phyloP scores from a whole-genome alignment of 2,888 invertebrate genomes.

The Punctoribates punctum region DNA sequence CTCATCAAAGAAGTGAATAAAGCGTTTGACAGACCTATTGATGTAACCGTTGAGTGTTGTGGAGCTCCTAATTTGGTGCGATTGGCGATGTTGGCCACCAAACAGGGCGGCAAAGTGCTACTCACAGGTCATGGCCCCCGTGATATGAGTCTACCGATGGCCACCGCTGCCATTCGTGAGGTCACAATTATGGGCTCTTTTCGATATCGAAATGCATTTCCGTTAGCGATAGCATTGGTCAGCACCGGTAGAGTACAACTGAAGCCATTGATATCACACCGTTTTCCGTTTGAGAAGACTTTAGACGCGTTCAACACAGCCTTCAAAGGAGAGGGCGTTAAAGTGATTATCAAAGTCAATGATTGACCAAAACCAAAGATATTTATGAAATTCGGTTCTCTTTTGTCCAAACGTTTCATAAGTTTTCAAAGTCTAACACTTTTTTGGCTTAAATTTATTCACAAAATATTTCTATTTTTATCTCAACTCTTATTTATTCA shows the following conservation, averaged over 20 bases:
- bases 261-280: slow-evolving; percentile 47
- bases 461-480: too few relatives aligned
- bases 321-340: slow-evolving; percentile 34
- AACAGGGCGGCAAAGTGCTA: slow-evolving; percentile 15
- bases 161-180: slow-evolving; percentile 36
- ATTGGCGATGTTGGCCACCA: slow-evolving; percentile 51
- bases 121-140: slow-evolving; percentile 9
- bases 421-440: too few relatives aligned
- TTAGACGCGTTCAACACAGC: slow-evolving; percentile 52
- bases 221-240: slow-evolving; percentile 42
- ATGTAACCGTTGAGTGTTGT: slow-evolving; percentile 54
- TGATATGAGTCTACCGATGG: slow-evolving; percentile 16
- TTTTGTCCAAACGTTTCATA: too few relatives aligned
- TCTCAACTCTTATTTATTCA: too few relatives aligned
- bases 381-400: too few relatives aligned
- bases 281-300: slow-evolving; percentile 47
- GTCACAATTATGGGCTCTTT: slow-evolving; percentile 28
- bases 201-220: slow-evolving; percentile 45
- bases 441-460: too few relatives aligned
- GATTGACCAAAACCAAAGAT: background rate
- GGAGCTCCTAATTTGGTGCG: slow-evolving; percentile 53
- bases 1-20: slow-evolving; percentile 31
- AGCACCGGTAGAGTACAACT: slow-evolving; percentile 46
- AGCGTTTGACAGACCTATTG: slow-evolving; percentile 43
- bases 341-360: slow-evolving; percentile 36